A percentile compares a stretch with the other conserved stretches of the same genome.
Conservation (phyloP, 2,113 vertebrate genomes). For the Boleophthalmus pectinirostris region DNA sequence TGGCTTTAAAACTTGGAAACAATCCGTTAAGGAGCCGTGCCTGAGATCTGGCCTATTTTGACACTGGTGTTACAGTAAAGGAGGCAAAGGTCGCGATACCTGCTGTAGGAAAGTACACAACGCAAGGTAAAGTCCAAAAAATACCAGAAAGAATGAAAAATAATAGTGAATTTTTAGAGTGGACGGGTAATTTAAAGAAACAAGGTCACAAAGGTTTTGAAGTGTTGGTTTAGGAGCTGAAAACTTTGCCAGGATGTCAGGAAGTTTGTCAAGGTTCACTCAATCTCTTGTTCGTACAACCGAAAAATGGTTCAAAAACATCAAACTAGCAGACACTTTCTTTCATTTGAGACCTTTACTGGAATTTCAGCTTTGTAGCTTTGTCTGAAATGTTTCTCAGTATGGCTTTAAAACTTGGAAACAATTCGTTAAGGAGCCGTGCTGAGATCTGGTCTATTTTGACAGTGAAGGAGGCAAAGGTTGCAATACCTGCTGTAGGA, state of each 20-base stretch:
- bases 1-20: too few relatives aligned
- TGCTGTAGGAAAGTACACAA: conserved; percentile 12
- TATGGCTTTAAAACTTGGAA: too few relatives aligned
- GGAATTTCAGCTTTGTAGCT: too few relatives aligned
- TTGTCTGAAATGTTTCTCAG: not conserved
- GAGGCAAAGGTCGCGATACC: conserved; percentile 33
- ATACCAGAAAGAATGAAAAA: conserved; percentile 11
- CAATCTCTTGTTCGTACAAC: too few relatives aligned
- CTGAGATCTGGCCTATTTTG: conserved; percentile 32
- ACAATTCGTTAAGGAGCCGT: not conserved
- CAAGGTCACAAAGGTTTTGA: not conserved
- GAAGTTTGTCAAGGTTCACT: not conserved
- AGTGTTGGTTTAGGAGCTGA: conserved; percentile 3
- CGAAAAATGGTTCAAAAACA: not conserved
- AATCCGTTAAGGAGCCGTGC: conserved; percentile 8
- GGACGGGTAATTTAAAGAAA: conserved; percentile 5
- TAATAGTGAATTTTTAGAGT: not conserved
- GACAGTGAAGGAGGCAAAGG: conserved; percentile 35
- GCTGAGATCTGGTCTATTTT: conserved; percentile 37
- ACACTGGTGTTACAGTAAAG: conserved; percentile 23
- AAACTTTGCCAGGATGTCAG: not conserved
- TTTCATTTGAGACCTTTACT: too few relatives aligned
- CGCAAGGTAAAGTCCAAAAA: not conserved
- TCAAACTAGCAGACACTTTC: too few relatives aligned
- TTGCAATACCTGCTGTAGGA: conserved; percentile 16